A percentile compares a stretch with the other conserved stretches of the same genome.
phyloP scores from a whole-genome alignment of 2,113 vertebrate species.

The Chloroceryle aenea region DNA sequence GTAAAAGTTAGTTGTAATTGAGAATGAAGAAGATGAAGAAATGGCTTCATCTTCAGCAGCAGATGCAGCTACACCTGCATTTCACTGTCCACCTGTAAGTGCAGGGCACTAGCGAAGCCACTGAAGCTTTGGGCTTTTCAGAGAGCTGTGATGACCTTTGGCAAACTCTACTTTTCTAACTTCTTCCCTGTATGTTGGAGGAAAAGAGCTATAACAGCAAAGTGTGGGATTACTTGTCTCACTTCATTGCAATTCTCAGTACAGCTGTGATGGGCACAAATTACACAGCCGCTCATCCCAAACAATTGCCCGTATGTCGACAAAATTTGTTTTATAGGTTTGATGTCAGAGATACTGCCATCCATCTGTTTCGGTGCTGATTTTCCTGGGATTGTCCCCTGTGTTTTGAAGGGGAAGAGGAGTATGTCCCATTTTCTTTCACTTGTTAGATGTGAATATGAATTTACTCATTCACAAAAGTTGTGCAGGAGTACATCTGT shows the following conservation, averaged over 20 bases:
- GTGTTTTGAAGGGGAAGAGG: background rate
- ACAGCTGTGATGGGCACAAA: background rate
- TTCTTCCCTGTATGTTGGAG: background rate
- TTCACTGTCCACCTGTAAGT: background rate
- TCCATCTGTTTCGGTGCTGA: background rate
- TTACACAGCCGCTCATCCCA: background rate
- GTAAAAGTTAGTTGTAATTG: background rate
- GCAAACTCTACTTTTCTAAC: background rate
- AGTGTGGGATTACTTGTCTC: background rate
- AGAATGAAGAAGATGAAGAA: background rate
- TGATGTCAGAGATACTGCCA: background rate
- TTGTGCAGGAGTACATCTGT: background rate
- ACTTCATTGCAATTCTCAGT: background rate
- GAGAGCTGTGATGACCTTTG: rapidly evolving
- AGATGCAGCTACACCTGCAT: background rate
- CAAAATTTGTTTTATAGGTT: background rate
- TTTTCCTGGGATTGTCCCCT: background rate
- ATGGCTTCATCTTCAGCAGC: background rate
- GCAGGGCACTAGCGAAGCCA: background rate
- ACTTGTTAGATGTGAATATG: background rate
- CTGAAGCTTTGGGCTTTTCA: background rate
- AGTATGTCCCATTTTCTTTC: background rate
- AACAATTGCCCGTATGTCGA: rapidly evolving
- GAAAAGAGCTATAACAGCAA: background rate
- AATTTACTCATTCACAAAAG: background rate